These are phyloP conservation scores for Chanos chanos DNA, from an alignment of 2,797 vertebrate species.

Conservation along the genomic window DNA sequence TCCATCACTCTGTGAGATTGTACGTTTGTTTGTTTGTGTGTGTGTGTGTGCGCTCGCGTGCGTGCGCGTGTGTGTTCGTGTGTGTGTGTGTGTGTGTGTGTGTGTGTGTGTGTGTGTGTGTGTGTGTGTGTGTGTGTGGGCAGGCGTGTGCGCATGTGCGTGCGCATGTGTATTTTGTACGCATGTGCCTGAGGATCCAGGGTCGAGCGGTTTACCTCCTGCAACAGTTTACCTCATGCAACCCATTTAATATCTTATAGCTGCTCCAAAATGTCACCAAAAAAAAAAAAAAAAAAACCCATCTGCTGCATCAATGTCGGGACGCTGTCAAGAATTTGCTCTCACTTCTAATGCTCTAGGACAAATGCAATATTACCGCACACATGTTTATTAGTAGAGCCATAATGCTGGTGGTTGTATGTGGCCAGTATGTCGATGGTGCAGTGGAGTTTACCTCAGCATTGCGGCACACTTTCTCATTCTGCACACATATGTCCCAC, in stretches of 20 bases:
- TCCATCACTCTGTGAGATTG: neutral
- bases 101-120: neutral
- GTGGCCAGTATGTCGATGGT: neutral
- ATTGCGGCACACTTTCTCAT: neutral
- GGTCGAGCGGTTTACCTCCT: too few species aligned
- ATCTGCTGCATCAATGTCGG: too few species aligned
- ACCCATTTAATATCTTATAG: too few species aligned
- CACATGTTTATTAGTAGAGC: too few species aligned
- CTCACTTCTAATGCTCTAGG: too few species aligned
- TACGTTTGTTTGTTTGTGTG: too few species aligned
- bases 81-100: neutral
- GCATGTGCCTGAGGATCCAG: too few species aligned
- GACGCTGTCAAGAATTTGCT: too few species aligned
- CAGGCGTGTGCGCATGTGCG: neutral
- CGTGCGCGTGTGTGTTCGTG: neutral
- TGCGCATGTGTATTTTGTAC: neutral
- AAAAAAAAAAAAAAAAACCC: too few species aligned
- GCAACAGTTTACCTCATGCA: too few species aligned
- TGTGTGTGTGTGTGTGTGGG: neutral
- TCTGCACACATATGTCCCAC: conserved; percentile 1
- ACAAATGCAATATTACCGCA: too few species aligned
- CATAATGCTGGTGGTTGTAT: conserved; percentile 2
- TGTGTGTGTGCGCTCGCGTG: neutral
- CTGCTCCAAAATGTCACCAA: too few species aligned
- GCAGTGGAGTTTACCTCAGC: neutral